Conservation (phyloP, 35 echinoderm and acorn worm species). For the Lytechinus pictus region DNA sequence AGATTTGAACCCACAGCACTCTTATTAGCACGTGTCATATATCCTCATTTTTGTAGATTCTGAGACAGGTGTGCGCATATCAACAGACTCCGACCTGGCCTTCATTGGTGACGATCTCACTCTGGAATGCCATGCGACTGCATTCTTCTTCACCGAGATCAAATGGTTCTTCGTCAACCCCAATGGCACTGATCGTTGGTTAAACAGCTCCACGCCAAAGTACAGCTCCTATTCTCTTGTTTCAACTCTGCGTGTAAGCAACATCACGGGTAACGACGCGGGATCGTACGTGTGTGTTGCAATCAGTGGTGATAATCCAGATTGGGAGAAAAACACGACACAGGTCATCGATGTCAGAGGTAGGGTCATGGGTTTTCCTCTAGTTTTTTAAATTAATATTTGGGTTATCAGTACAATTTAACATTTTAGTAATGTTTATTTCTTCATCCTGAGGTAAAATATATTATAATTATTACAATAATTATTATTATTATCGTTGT, state of each 20-base stretch:
- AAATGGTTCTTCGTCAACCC: constrained; percentile 5
- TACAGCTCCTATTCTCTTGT: background rate
- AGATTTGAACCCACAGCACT: no score
- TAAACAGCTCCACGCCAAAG: background rate
- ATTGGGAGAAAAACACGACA: background rate
- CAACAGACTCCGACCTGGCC: background rate
- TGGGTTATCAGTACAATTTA: no score
- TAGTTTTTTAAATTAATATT: background rate
- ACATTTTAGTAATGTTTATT: no score
- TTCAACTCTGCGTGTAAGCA: background rate
- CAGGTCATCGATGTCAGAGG: background rate
- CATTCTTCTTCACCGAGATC: constrained; percentile 1
- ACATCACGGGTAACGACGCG: background rate
- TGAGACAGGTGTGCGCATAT: background rate
- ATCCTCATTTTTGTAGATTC: background rate
- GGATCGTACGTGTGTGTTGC: background rate
- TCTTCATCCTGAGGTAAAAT: no score
- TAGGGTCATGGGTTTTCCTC: background rate
- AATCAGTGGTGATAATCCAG: background rate
- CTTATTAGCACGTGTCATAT: background rate
- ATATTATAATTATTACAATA: no score
- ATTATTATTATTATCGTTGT: no score
- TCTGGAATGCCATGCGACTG: background rate
- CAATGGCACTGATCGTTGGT: background rate
- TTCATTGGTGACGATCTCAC: constrained; percentile 1